A percentile compares a stretch with the other conserved stretches of the same genome.
Conservation (phyloP, 2,113 vertebrate genomes). For the Argyrosomus japonicus region DNA sequence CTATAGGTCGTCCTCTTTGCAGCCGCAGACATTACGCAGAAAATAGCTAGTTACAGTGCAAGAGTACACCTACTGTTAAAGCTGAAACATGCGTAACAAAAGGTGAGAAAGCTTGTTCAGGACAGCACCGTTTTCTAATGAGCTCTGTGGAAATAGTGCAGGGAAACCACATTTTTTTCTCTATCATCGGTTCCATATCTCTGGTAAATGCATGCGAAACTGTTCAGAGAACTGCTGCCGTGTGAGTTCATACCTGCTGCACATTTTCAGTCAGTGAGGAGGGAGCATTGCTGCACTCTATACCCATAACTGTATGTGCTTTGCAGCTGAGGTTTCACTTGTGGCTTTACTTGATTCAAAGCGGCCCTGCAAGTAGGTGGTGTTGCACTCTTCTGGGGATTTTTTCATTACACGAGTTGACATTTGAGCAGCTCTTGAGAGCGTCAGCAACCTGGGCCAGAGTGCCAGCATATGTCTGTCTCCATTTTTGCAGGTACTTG, state of each 20-base stretch:
- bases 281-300: conserved; percentile 23
- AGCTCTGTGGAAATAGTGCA: conserved; percentile 70
- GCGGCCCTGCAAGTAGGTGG: conserved; percentile 66
- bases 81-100: conserved; percentile 10
- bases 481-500: not conserved
- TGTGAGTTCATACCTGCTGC: conserved; percentile 48
- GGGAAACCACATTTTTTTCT: conserved; percentile 66
- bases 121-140: conserved; percentile 64
- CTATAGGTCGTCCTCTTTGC: conserved; percentile 37
- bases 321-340: conserved; percentile 76
- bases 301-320: conserved; percentile 39
- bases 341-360: conserved; percentile 75
- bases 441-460: conserved; percentile 48
- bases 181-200: conserved; percentile 50
- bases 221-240: conserved; percentile 15
- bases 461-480: conserved; percentile 42
- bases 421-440: conserved; percentile 66
- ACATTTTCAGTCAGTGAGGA: conserved; percentile 44
- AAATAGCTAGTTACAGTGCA: conserved; percentile 56
- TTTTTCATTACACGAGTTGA: conserved; percentile 67
- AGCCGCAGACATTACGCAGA: conserved; percentile 73
- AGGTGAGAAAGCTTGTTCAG: conserved; percentile 39
- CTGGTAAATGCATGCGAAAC: conserved; percentile 53
- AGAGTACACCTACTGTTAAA: conserved; percentile 27
- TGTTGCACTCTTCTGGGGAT: conserved; percentile 57